Evolutionary conservation across 2,797 vertebrate species (phyloP).

Genomic region (Adrianichthys oophorus): DNA sequence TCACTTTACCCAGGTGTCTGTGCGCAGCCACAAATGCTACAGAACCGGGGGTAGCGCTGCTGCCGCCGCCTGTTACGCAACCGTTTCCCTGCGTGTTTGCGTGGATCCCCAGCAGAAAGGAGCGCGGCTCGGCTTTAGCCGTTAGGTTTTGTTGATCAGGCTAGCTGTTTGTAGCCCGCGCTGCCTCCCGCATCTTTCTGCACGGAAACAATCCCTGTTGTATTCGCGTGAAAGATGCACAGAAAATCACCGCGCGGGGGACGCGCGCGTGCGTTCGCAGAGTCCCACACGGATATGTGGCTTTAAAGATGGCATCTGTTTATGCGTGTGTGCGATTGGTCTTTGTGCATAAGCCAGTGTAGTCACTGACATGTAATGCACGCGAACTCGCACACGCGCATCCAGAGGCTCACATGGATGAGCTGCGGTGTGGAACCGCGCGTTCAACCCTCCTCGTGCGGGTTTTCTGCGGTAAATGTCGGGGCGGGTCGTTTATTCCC

Average conservation of each 20-base stretch:
- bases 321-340: slow-evolving; percentile 36
- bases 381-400: no score
- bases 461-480: slow-evolving; percentile 2
- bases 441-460: slow-evolving; percentile 35
- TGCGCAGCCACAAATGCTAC: slow-evolving; percentile 17
- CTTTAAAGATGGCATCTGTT: slow-evolving; percentile 34
- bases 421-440: slow-evolving; percentile 56
- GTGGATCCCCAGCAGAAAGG: not conserved
- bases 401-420: no score
- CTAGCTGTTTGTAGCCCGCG: no score
- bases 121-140: no score
- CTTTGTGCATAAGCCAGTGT: no score
- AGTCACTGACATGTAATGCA: no score
- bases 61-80: not conserved
- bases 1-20: slow-evolving; percentile 65
- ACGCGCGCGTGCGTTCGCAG: no score
- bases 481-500: no score
- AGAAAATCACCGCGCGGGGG: no score
- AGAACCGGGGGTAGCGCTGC: slow-evolving; percentile 12
- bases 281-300: not conserved
- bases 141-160: no score
- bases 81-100: not conserved
- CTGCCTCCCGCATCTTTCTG: no score
- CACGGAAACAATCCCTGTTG: not conserved
- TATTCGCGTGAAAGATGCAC: not conserved